Percentiles rank a stretch among this genome's conserved stretches.
Evolutionary conservation across 2,797 vertebrate species (phyloP).

Genomic region (Cetoscarus ocellatus): DNA sequence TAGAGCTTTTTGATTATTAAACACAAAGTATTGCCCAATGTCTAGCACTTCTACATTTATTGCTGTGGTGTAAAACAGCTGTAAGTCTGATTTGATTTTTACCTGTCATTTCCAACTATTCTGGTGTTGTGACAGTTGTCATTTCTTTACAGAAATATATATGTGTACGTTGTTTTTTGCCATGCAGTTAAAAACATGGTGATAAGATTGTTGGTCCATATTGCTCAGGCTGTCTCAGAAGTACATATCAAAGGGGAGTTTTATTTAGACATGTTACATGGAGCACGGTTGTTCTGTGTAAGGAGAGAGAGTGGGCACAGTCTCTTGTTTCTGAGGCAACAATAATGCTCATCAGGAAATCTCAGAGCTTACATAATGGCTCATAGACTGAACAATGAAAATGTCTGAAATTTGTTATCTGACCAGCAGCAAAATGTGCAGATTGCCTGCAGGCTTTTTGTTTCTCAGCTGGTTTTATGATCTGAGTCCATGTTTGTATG

Average conservation of each 20-base stretch:
- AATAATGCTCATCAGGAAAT: constrained; percentile 74
- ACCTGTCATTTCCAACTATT: too few species aligned
- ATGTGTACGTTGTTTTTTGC: too few species aligned
- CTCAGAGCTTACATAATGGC: constrained; percentile 70
- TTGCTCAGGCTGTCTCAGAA: background rate
- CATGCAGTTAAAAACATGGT: too few species aligned
- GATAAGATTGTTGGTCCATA: too few species aligned
- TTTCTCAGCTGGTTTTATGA: background rate
- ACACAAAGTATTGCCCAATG: too few species aligned
- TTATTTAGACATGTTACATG: constrained; percentile 29
- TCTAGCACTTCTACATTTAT: too few species aligned
- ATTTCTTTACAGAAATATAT: too few species aligned
- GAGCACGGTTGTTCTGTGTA: constrained; percentile 41
- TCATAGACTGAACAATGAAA: constrained; percentile 45
- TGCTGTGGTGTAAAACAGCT: too few species aligned
- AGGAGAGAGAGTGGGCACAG: constrained; percentile 59
- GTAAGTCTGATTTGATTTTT: too few species aligned
- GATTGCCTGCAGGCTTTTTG: background rate
- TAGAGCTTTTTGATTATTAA: too few species aligned
- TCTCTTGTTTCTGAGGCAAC: constrained; percentile 75
- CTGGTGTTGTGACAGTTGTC: too few species aligned
- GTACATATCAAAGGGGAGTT: background rate
- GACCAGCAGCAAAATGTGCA: background rate
- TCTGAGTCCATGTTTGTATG: constrained; percentile 22
- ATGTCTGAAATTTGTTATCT: constrained; percentile 30